Conservation (phyloP, 1,140 invertebrate genomes). For the Brachystomella parvula region DNA sequence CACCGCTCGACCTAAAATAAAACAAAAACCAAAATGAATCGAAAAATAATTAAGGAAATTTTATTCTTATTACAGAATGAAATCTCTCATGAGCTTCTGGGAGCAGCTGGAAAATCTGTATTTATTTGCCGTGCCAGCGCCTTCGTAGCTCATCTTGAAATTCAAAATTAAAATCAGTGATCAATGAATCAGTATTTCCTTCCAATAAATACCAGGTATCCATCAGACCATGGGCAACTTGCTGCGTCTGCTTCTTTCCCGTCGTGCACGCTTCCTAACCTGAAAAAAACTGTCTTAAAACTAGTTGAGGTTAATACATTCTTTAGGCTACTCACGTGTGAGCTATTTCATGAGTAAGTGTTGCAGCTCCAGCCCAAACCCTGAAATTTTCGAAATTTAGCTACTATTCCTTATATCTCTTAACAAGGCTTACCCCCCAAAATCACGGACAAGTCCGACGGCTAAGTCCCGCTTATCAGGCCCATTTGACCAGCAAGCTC, state of each 20-base stretch:
- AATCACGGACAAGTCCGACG: neutral
- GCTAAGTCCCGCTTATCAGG: neutral
- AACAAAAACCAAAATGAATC: no score
- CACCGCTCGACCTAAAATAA: constrained; percentile 1
- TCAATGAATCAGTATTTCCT: neutral
- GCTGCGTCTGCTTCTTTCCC: neutral
- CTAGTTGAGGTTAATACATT: neutral
- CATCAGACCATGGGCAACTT: neutral
- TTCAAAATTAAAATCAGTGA: neutral
- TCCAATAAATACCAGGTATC: neutral
- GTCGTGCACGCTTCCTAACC: neutral
- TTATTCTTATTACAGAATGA: no score
- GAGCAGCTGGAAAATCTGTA: neutral
- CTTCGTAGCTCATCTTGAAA: constrained; percentile 3
- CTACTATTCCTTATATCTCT: no score
- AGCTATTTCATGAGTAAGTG: neutral
- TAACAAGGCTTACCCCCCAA: no score
- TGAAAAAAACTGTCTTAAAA: neutral
- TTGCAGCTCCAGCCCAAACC: neutral
- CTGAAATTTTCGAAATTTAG: no score
- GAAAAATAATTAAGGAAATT: no score
- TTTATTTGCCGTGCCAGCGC: neutral
- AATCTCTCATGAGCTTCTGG: neutral
- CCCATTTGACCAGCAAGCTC: neutral
- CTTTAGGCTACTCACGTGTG: neutral